Conservation (phyloP, 2,113 vertebrate genomes). For the Phalacrocorax aristotelis region DNA sequence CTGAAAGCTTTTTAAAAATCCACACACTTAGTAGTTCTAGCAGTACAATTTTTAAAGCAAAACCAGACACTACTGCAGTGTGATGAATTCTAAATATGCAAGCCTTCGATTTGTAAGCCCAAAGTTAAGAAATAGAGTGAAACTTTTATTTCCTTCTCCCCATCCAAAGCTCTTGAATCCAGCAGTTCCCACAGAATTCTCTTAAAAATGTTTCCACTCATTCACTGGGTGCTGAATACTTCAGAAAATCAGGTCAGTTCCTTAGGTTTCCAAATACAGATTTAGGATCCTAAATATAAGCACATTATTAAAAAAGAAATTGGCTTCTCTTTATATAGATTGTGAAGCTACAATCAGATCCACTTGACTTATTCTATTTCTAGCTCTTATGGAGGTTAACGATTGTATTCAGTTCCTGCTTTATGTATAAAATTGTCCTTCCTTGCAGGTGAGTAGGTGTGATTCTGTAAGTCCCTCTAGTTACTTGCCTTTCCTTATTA, state of each 20-base stretch:
- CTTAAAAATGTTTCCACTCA: slow-evolving; percentile 23
- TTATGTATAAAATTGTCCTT: neutral
- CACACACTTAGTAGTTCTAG: neutral
- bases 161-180: neutral
- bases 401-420: slow-evolving; percentile 1
- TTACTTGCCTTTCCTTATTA: neutral
- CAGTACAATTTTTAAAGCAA: neutral
- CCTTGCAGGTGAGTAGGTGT: slow-evolving; percentile 14
- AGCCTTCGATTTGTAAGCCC: neutral
- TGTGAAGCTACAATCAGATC: slow-evolving; percentile 28
- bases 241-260: slow-evolving; percentile 57
- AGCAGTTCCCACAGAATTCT: neutral
- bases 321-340: slow-evolving; percentile 16
- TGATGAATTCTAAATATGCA: neutral
- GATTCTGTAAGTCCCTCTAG: neutral
- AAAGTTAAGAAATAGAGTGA: neutral
- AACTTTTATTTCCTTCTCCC: slow-evolving; percentile 4
- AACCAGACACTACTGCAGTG: neutral
- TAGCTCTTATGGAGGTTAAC: slow-evolving; percentile 5
- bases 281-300: slow-evolving; percentile 55
- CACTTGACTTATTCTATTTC: slow-evolving; percentile 40
- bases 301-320: slow-evolving; percentile 26
- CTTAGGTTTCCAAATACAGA: slow-evolving; percentile 48
- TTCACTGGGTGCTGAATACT: slow-evolving; percentile 16
- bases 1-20: neutral